Evolutionary conservation across 2,888 invertebrate species (phyloP).

Genomic region (Dicycla oo): DNA sequence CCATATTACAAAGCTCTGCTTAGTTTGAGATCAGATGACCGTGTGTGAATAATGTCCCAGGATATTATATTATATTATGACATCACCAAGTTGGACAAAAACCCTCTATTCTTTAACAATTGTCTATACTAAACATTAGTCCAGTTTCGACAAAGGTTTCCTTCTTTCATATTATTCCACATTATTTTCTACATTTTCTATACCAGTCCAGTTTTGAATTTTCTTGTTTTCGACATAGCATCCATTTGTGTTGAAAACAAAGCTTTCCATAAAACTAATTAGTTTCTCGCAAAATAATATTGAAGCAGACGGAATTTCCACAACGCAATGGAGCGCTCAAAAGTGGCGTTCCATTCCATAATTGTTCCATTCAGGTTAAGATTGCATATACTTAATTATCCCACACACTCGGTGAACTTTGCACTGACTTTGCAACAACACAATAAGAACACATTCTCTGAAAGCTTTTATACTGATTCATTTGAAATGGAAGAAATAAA

Average conservation of each 20-base stretch:
- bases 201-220: too few relatives aligned
- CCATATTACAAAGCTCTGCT: too few relatives aligned
- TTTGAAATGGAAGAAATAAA: conserved; percentile 21
- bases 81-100: too few relatives aligned
- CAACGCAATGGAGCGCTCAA: conserved; percentile 9
- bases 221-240: not conserved
- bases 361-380: conserved; percentile 11
- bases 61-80: too few relatives aligned
- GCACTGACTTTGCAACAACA: conserved; percentile 17
- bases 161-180: not conserved
- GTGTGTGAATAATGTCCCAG: too few relatives aligned
- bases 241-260: not conserved
- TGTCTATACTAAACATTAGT: not conserved
- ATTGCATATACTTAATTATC: conserved; percentile 19
- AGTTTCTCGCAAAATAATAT: conserved; percentile 1
- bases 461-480: conserved; percentile 20
- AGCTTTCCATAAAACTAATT: conserved; percentile 4
- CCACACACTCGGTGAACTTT: conserved; percentile 8
- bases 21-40: too few relatives aligned
- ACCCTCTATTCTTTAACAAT: not conserved
- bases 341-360: not conserved
- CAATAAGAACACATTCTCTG: conserved; percentile 20
- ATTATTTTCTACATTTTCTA: not conserved
- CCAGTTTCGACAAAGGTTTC: not conserved
- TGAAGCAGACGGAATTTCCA: not conserved